Percentiles rank a stretch among this genome's conserved stretches.
Evolutionary conservation across 2,797 vertebrate species (phyloP).

Genomic region (Tolypeutes matacus): DNA sequence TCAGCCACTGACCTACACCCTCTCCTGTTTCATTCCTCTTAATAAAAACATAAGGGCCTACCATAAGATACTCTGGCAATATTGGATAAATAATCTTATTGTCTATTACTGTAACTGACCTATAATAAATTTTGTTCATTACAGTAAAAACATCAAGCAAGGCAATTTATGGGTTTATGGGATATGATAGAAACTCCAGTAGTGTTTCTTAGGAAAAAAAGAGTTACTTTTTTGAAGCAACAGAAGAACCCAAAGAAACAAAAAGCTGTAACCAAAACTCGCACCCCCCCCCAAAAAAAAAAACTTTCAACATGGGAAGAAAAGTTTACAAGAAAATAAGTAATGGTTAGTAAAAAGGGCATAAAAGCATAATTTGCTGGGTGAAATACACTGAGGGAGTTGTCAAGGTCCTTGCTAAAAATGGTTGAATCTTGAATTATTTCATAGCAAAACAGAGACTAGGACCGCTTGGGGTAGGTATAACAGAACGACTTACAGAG

Average conservation of each 20-base stretch:
- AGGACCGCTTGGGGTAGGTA: background rate
- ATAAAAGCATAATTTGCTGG: background rate
- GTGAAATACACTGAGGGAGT: background rate
- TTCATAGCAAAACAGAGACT: constrained; percentile 35
- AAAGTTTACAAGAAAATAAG: constrained; percentile 24
- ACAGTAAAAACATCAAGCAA: background rate
- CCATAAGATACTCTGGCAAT: background rate
- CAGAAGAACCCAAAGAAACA: background rate
- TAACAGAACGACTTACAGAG: constrained; percentile 92
- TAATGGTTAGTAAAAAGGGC: background rate
- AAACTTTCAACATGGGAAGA: background rate
- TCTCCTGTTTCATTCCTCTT: background rate
- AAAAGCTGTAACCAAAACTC: background rate
- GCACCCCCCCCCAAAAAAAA: background rate
- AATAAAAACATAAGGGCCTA: constrained; percentile 17
- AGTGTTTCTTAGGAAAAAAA: background rate
- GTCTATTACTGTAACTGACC: background rate
- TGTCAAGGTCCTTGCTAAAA: background rate
- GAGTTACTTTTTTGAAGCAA: background rate
- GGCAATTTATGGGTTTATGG: background rate
- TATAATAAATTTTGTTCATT: background rate
- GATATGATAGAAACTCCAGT: background rate
- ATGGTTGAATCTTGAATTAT: background rate
- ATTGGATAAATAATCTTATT: background rate
- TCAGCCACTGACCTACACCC: too few relatives aligned